Evolutionary conservation across 1,140 invertebrate species (phyloP).

Genomic region (Cyphomyrmex costatus): DNA sequence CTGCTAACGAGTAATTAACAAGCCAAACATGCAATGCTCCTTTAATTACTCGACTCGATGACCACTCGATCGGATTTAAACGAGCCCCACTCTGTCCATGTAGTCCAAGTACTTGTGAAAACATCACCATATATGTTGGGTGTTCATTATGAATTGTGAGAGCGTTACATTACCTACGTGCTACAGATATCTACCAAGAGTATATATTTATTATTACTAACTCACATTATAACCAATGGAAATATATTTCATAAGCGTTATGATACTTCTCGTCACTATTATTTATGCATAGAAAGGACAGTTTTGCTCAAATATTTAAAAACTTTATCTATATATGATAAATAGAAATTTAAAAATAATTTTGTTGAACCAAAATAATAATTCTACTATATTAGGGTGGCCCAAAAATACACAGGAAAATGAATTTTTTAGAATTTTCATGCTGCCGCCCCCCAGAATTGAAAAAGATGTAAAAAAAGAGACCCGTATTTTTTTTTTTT

Average conservation of each 20-base stretch:
- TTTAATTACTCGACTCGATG: slow-evolving; percentile 69
- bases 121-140: not conserved
- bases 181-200: not conserved
- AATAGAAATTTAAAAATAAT: too few species aligned
- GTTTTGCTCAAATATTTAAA: too few species aligned
- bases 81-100: not conserved
- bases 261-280: not conserved
- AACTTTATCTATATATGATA: too few species aligned
- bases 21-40: slow-evolving; percentile 6
- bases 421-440: too few species aligned
- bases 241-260: not conserved
- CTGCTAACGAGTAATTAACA: slow-evolving; percentile 64
- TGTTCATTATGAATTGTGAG: not conserved
- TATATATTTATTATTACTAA: not conserved
- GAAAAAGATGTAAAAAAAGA: too few species aligned
- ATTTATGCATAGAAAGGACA: too few species aligned
- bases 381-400: too few species aligned
- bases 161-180: not conserved
- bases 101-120: not conserved
- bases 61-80: not conserved
- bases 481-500: too few species aligned
- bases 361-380: too few species aligned
- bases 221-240: not conserved
- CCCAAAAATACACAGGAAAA: too few species aligned
- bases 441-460: too few species aligned